These are phyloP conservation scores for Serrognathus titanus DNA, from an alignment of 2,888 invertebrate genomes.

Conservation along the genomic window DNA sequence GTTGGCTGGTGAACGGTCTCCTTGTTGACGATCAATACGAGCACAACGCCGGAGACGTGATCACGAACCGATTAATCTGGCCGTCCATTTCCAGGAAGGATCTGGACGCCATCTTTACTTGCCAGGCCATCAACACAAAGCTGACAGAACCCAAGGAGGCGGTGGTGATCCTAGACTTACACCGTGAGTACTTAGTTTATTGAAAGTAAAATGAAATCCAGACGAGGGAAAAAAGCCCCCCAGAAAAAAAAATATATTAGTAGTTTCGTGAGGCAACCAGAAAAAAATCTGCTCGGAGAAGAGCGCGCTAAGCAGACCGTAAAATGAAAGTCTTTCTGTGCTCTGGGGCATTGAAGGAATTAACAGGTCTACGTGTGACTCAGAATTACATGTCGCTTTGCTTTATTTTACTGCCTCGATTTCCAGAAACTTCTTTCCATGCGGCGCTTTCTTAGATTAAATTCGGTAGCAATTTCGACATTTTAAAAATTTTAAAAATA, in stretches of 20 bases:
- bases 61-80: conserved; percentile 77
- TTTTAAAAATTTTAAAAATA: too few species aligned
- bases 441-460: too few species aligned
- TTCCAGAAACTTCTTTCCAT: too few species aligned
- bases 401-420: too few species aligned
- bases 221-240: neutral
- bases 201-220: neutral
- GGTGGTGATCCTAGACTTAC: conserved; percentile 72
- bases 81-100: conserved; percentile 72
- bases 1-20: conserved; percentile 79
- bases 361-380: too few species aligned
- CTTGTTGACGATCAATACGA: conserved; percentile 79
- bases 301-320: neutral
- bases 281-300: neutral
- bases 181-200: conserved; percentile 59
- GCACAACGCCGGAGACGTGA: conserved; percentile 80
- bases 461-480: too few species aligned
- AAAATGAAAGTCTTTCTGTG: too few species aligned
- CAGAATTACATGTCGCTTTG: too few species aligned
- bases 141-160: conserved; percentile 77
- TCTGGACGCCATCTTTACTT: conserved; percentile 82
- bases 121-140: conserved; percentile 82
- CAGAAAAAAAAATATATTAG: neutral
- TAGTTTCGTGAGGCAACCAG: neutral
- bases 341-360: too few species aligned